These are phyloP conservation scores for Beris morrisii DNA, from an alignment of 2,888 invertebrate genomes.

Conservation along the genomic window DNA sequence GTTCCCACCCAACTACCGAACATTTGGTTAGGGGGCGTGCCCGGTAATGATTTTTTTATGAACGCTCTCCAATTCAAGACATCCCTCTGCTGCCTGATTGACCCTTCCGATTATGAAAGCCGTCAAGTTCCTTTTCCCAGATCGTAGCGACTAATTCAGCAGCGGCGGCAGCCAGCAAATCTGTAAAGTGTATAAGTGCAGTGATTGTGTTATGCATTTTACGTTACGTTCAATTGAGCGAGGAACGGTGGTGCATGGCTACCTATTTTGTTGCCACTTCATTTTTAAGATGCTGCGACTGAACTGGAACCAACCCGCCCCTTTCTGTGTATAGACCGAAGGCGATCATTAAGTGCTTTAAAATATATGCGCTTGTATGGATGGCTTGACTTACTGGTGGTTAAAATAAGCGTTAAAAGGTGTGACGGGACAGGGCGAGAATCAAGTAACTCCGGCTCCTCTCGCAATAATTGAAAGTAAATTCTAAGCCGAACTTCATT, in stretches of 20 bases:
- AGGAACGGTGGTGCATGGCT: constrained; percentile 2
- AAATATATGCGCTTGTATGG: constrained; percentile 25
- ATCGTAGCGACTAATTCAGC: too few relatives aligned
- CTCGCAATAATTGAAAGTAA: constrained; percentile 15
- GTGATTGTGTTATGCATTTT: constrained; percentile 31
- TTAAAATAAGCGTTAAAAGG: constrained; percentile 25
- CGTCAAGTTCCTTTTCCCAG: too few relatives aligned
- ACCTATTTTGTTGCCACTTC: too few relatives aligned
- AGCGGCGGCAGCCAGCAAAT: neutral
- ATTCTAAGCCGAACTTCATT: constrained; percentile 33
- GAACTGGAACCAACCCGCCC: constrained; percentile 11
- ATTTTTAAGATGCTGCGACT: too few relatives aligned
- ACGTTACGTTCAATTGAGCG: constrained; percentile 18
- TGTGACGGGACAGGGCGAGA: constrained; percentile 13
- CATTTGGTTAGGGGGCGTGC: too few relatives aligned
- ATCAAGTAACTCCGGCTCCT: constrained; percentile 25
- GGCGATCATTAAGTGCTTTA: constrained; percentile 24
- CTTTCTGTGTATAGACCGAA: constrained; percentile 9
- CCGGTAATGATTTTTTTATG: too few relatives aligned
- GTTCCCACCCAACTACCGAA: too few relatives aligned
- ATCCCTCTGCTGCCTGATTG: too few relatives aligned
- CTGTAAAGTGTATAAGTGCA: constrained; percentile 5
- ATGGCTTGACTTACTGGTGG: constrained; percentile 3
- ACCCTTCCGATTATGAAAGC: too few relatives aligned
- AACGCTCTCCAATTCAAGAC: too few relatives aligned